Conservation (phyloP, 2,113 vertebrate species). For the Oenanthe melanoleuca region DNA sequence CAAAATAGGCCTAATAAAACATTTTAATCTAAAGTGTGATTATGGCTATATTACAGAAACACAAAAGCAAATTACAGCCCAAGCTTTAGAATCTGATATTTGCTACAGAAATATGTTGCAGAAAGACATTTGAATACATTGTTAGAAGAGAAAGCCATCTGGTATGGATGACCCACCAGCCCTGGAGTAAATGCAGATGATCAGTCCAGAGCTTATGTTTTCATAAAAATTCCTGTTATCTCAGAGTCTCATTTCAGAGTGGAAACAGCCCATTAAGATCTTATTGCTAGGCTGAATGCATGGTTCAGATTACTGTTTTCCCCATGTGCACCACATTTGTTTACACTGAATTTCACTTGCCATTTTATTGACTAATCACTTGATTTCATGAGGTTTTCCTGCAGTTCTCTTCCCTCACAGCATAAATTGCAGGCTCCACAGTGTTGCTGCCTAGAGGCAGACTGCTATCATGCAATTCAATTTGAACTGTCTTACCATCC, state of each 20-base stretch:
- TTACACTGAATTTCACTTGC: conserved; percentile 43
- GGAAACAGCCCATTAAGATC: conserved; percentile 29
- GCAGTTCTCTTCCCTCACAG: not conserved
- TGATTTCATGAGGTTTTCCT: not conserved
- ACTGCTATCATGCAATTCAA: not conserved
- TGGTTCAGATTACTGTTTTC: conserved; percentile 27
- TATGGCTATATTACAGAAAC: not conserved
- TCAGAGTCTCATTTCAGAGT: not conserved
- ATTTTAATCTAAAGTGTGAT: not conserved
- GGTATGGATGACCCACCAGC: not conserved
- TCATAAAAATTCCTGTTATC: conserved; percentile 18
- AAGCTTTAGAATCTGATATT: not conserved
- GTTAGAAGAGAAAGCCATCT: not conserved
- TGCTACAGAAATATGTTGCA: not conserved
- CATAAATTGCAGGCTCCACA: not conserved
- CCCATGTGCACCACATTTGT: conserved; percentile 14
- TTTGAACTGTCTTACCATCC: not conserved
- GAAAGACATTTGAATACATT: not conserved
- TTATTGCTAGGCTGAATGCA: conserved; percentile 20
- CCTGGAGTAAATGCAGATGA: not conserved
- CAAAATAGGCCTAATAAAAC: not conserved
- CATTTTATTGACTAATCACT: conserved; percentile 51
- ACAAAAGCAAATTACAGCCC: not conserved
- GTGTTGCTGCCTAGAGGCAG: not conserved
- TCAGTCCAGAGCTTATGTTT: conserved; percentile 1